These are phyloP conservation scores for Pipistrellus pipistrellus DNA, from an alignment of 2,797 vertebrate species.

Conservation along the genomic window DNA sequence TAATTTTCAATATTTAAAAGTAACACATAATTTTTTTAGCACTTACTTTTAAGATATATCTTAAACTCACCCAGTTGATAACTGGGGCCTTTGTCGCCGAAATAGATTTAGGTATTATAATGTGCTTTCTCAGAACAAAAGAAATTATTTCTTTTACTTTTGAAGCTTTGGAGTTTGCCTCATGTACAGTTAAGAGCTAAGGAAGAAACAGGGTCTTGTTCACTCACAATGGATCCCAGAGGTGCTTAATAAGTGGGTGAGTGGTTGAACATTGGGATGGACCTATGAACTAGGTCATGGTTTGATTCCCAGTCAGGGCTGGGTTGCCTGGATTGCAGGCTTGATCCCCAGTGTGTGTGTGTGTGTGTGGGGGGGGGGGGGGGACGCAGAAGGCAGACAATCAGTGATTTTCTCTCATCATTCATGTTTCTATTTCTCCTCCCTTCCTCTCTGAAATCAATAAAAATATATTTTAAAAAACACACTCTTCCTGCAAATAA, in stretches of 20 bases:
- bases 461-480: too few relatives aligned
- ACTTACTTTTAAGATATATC: slow-evolving; percentile 7
- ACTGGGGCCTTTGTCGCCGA: background rate
- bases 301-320: too few relatives aligned
- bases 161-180: slow-evolving; percentile 20
- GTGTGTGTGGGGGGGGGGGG: too few relatives aligned
- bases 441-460: too few relatives aligned
- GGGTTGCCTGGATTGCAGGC: too few relatives aligned
- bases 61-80: background rate
- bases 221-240: background rate
- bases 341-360: too few relatives aligned
- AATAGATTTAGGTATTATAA: slow-evolving; percentile 23
- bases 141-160: slow-evolving; percentile 44
- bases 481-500: background rate
- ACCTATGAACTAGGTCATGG: too few relatives aligned
- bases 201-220: slow-evolving; percentile 5
- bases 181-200: background rate
- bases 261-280: too few relatives aligned
- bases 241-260: background rate
- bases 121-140: slow-evolving; percentile 13
- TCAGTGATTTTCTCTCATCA: too few relatives aligned
- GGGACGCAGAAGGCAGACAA: too few relatives aligned
- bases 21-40: slow-evolving; percentile 20
- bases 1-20: slow-evolving; percentile 34
- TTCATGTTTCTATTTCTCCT: too few relatives aligned